Evolutionary conservation across 1,140 invertebrate genomes (phyloP).

Genomic region (Matsumurasca onukii): DNA sequence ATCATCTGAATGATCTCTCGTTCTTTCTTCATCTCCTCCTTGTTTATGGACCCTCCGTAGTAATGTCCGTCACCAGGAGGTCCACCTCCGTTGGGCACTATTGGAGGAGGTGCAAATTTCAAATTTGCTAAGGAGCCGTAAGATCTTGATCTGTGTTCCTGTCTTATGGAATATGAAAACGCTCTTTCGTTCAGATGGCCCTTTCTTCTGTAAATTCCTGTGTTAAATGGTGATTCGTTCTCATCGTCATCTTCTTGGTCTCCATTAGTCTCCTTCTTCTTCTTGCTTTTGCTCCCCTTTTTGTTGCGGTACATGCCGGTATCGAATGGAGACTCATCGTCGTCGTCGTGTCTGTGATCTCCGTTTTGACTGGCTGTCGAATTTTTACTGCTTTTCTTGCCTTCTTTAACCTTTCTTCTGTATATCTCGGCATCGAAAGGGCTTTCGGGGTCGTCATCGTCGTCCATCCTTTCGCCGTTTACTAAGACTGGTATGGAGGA

Average conservation of each 20-base stretch:
- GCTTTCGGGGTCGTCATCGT: conserved; percentile 33
- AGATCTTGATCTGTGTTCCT: conserved; percentile 87
- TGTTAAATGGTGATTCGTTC: conserved; percentile 75
- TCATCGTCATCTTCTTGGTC: conserved; percentile 37
- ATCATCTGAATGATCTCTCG: conserved; percentile 90
- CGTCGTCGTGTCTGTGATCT: conserved; percentile 55
- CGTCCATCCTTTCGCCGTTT: conserved; percentile 39
- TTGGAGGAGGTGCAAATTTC: conserved; percentile 68
- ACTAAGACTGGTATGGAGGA: conserved; percentile 42
- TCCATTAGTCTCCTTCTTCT: conserved; percentile 26
- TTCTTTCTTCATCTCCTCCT: conserved; percentile 79
- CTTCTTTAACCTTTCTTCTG: conserved; percentile 36
- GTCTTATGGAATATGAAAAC: conserved; percentile 91
- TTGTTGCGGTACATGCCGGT: conserved; percentile 84
- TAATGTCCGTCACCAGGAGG: conserved; percentile 25
- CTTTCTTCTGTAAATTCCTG: conserved; percentile 85
- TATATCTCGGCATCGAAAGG: conserved; percentile 25
- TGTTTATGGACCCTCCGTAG: conserved; percentile 38
- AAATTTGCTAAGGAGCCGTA: conserved; percentile 87
- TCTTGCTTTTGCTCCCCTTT: conserved; percentile 34
- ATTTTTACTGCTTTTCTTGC: conserved; percentile 24
- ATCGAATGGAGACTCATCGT: conserved; percentile 71
- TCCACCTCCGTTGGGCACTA: conserved; percentile 41
- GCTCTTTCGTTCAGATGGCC: conserved; percentile 91
- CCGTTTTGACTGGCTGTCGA: conserved; percentile 17